These are phyloP conservation scores for Agonopterix heracliana DNA, from an alignment of 2,888 invertebrate genomes.

Conservation along the genomic window DNA sequence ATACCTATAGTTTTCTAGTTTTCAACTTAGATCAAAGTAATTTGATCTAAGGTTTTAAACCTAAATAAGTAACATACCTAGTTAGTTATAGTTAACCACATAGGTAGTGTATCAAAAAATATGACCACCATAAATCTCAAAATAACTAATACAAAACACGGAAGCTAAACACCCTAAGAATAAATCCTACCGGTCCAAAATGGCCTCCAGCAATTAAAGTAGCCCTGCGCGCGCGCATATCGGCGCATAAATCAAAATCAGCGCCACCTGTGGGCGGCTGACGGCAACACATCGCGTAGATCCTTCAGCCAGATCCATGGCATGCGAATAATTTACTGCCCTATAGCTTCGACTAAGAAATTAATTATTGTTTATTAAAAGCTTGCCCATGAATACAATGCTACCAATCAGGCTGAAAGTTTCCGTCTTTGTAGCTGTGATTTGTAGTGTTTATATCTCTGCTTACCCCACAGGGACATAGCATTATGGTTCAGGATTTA, in stretches of 20 bases:
- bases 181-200: conserved; percentile 3
- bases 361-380: conserved; percentile 1
- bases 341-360: not conserved
- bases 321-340: not conserved
- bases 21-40: too few species aligned
- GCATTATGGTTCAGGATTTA: not conserved
- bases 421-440: too few species aligned
- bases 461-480: too few species aligned
- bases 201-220: conserved; percentile 12
- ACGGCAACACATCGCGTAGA: conserved; percentile 26
- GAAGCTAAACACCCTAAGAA: conserved; percentile 2
- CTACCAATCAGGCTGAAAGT: too few species aligned
- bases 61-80: too few species aligned
- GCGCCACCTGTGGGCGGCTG: conserved; percentile 44
- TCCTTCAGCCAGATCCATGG: conserved; percentile 2
- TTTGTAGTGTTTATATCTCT: too few species aligned
- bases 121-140: too few species aligned
- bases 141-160: not conserved
- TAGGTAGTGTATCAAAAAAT: too few species aligned
- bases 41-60: too few species aligned
- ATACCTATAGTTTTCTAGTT: too few species aligned
- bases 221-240: conserved; percentile 22
- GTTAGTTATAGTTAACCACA: too few species aligned
- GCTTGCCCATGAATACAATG: not conserved
- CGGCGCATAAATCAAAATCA: conserved; percentile 45